These are phyloP conservation scores for Aulostomus chinensis DNA, from an alignment of 2,797 vertebrate species.

Conservation along the genomic window DNA sequence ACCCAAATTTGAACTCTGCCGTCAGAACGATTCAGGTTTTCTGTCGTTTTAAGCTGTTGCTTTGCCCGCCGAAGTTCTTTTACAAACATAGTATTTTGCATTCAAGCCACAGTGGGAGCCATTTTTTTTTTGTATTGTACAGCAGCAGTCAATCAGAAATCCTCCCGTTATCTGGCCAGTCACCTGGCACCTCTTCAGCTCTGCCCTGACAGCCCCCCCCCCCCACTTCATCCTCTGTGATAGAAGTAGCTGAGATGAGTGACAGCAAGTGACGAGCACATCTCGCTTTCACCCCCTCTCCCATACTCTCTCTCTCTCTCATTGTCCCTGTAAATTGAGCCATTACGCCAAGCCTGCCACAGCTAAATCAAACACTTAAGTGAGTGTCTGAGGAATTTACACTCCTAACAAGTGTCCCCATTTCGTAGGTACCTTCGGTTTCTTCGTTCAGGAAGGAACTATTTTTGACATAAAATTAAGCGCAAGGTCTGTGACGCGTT, in stretches of 20 bases:
- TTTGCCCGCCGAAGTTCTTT: conserved; percentile 6
- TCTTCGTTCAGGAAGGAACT: conserved; percentile 1
- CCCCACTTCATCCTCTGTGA: conserved; percentile 34
- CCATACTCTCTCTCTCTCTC: conserved; percentile 4
- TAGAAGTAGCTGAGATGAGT: conserved; percentile 48
- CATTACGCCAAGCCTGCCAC: conserved; percentile 66
- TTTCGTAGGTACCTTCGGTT: conserved; percentile 8
- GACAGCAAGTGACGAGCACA: conserved; percentile 43
- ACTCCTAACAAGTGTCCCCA: conserved; percentile 42
- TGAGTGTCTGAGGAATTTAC: conserved; percentile 62
- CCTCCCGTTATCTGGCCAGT: conserved; percentile 29
- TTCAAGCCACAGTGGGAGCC: conserved; percentile 2
- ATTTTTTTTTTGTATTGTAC: conserved; percentile 21
- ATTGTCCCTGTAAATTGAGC: conserved; percentile 60
- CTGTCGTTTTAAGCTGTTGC: not conserved
- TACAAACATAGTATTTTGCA: not conserved
- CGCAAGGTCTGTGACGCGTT: no score
- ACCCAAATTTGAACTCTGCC: not conserved
- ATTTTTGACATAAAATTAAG: no score
- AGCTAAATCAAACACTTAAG: conserved; percentile 69
- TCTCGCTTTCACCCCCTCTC: conserved; percentile 6
- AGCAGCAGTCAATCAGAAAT: conserved; percentile 32
- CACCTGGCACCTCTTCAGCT: conserved; percentile 34
- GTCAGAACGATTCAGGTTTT: not conserved
- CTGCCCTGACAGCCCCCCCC: conserved; percentile 16